Conservation (phyloP, 2,113 vertebrate species). For the Accipiter cooperii region DNA sequence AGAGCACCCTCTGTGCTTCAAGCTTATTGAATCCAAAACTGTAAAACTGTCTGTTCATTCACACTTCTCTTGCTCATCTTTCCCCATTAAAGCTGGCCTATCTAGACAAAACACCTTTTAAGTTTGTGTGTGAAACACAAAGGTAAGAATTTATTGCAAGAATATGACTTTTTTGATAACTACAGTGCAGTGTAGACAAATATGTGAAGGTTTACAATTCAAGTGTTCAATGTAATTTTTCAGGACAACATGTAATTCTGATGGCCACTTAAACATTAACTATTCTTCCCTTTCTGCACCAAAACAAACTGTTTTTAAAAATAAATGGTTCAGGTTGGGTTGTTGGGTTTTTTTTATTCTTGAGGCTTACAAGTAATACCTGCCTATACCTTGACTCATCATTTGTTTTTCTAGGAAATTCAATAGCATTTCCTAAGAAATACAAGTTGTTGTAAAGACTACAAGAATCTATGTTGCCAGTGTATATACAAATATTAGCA, state of each 20-base stretch:
- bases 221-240: not conserved
- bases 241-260: not conserved
- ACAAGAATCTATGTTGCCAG: not conserved
- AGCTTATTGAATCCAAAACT: not conserved
- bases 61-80: not conserved
- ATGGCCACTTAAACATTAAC: not conserved
- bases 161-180: not conserved
- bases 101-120: not conserved
- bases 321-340: not conserved
- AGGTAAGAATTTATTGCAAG: not conserved
- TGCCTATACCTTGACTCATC: not conserved
- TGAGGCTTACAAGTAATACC: not conserved
- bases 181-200: not conserved
- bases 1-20: not conserved
- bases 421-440: not conserved
- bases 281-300: not conserved
- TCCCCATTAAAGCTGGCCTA: not conserved
- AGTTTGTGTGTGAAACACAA: not conserved
- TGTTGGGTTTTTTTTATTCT: not conserved
- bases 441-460: not conserved
- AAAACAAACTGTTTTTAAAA: not conserved
- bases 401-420: not conserved
- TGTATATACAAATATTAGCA: not conserved
- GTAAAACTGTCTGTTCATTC: not conserved
- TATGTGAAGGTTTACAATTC: rapidly evolving